phyloP scores from a whole-genome alignment of 2,797 vertebrate genomes.

The Geotria australis region DNA sequence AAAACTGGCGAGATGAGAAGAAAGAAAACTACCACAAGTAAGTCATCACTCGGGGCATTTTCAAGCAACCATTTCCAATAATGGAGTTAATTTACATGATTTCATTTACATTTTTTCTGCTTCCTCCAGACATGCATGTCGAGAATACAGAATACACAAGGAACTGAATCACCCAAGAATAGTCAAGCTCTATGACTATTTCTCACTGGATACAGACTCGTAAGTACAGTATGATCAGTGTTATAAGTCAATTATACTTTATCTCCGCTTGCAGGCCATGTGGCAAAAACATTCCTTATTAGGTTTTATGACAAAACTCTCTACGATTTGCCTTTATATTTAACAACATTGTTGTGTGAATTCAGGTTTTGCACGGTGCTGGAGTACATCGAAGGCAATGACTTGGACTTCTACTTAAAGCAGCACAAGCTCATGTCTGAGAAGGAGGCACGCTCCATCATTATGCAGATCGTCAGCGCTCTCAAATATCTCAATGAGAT shows the following conservation, averaged over 20 bases:
- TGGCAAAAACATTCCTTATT: too few relatives aligned
- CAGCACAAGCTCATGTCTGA: conserved; percentile 98
- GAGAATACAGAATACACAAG: conserved; percentile 98
- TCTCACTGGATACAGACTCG: conserved; percentile 97
- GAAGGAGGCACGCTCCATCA: conserved; percentile 92
- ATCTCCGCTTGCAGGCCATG: too few relatives aligned
- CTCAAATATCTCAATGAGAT: conserved; percentile 99
- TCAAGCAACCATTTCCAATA: too few relatives aligned
- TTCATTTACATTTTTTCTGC: not conserved
- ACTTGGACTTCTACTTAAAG: conserved; percentile 97
- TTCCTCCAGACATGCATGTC: conserved; percentile 63
- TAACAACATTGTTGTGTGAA: too few relatives aligned
- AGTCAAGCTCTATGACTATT: conserved; percentile 98
- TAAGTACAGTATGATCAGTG: conserved; percentile 18
- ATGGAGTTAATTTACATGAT: too few relatives aligned
- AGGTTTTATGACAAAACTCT: too few relatives aligned
- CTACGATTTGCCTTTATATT: too few relatives aligned
- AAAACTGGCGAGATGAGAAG: conserved; percentile 98
- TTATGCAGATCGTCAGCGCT: conserved; percentile 98
- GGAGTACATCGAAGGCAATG: conserved; percentile 95
- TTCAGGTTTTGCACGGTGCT: conserved; percentile 92
- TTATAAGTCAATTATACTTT: too few relatives aligned
- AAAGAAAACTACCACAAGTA: conserved; percentile 99
- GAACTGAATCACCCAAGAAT: conserved; percentile 97
- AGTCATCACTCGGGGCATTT: conserved; percentile 4